Percentiles rank a stretch among this genome's conserved stretches.
phyloP scores from a whole-genome alignment of 2,113 vertebrate species.

The Gnathonemus longibarbis region DNA sequence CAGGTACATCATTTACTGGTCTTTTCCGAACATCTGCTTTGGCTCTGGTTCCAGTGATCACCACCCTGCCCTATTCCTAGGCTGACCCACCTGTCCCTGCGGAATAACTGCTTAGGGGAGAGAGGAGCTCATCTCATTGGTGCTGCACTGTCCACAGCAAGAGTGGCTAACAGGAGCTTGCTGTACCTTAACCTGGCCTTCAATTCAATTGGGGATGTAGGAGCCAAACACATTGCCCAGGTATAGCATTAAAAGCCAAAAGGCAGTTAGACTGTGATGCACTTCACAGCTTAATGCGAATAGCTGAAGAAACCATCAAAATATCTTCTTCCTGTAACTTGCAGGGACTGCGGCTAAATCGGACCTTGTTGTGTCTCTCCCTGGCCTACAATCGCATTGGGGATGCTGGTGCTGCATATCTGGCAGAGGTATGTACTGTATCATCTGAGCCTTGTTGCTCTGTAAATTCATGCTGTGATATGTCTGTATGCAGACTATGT shows the following conservation, averaged over 20 bases:
- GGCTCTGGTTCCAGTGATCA: neutral
- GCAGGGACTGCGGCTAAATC: constrained; percentile 77
- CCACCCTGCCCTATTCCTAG: constrained; percentile 40
- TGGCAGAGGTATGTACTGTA: constrained; percentile 58
- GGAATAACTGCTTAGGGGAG: constrained; percentile 67
- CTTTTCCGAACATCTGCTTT: neutral
- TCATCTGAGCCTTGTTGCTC: neutral
- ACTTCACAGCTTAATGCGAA: neutral
- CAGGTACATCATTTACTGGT: neutral
- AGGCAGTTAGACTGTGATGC: neutral
- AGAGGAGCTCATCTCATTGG: constrained; percentile 62
- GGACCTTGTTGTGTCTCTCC: constrained; percentile 69
- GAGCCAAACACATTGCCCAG: constrained; percentile 66
- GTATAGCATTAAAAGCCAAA: constrained; percentile 39
- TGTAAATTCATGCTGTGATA: neutral
- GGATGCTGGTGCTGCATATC: constrained; percentile 63
- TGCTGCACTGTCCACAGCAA: constrained; percentile 56
- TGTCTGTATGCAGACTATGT: neutral
- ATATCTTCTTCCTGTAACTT: neutral
- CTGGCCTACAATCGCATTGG: constrained; percentile 71
- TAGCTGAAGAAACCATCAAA: neutral
- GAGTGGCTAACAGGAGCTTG: constrained; percentile 58
- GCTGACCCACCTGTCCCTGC: constrained; percentile 65
- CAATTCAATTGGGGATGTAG: constrained; percentile 71
- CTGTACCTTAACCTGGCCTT: constrained; percentile 70